These are phyloP conservation scores for Falco punctatus DNA, from an alignment of 2,113 vertebrate genomes.

Conservation along the genomic window DNA sequence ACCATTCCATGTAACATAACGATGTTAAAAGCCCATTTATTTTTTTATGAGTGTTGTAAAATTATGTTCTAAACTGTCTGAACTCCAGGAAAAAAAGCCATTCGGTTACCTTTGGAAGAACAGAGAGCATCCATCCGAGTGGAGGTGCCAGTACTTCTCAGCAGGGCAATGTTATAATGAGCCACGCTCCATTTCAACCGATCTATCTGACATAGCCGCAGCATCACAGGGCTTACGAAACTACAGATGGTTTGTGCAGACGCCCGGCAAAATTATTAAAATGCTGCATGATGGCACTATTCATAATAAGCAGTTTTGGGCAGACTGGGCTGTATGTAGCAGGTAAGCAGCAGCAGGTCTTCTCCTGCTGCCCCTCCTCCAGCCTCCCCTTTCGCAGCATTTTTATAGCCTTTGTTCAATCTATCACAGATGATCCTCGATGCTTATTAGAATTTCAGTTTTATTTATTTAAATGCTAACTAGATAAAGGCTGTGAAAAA, in stretches of 20 bases:
- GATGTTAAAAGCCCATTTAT: rapidly evolving
- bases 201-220: background rate
- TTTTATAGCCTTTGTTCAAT: background rate
- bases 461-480: background rate
- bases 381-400: background rate
- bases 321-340: background rate
- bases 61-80: background rate
- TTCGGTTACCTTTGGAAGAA: background rate
- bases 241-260: background rate
- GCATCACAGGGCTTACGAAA: background rate
- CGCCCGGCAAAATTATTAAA: background rate
- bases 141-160: background rate
- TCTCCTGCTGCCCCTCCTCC: background rate
- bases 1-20: rapidly evolving
- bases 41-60: background rate
- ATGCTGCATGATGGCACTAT: background rate
- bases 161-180: background rate
- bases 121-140: background rate
- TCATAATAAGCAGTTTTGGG: background rate
- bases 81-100: background rate
- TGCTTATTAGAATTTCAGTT: background rate
- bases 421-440: background rate
- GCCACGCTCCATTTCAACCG: background rate
- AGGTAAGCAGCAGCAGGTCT: background rate
- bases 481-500: background rate